Conservation (phyloP, 2,888 invertebrate genomes). For the Bombylius major region DNA sequence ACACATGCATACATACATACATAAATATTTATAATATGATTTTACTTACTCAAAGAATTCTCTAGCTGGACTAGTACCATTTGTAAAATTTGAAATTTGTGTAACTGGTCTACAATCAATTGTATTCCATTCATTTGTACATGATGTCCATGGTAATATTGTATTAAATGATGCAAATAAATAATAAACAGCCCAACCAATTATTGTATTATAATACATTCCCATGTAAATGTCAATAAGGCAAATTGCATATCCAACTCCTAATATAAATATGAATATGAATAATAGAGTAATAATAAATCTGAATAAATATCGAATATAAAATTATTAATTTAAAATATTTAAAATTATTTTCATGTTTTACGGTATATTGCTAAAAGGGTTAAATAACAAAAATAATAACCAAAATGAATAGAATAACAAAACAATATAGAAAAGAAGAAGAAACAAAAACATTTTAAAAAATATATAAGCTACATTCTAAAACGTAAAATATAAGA, state of each 20-base stretch:
- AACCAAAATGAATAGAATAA: too few relatives aligned
- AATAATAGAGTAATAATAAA: background rate
- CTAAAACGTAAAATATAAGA: too few relatives aligned
- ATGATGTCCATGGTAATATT: slow-evolving; percentile 76
- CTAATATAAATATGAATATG: slow-evolving; percentile 37
- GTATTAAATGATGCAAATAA: slow-evolving; percentile 69
- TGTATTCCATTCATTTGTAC: slow-evolving; percentile 81
- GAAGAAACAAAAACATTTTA: too few relatives aligned
- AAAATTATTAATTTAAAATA: background rate
- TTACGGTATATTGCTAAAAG: too few relatives aligned
- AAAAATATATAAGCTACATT: too few relatives aligned
- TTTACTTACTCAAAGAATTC: slow-evolving; percentile 75
- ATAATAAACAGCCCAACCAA: slow-evolving; percentile 91
- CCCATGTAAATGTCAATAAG: slow-evolving; percentile 91
- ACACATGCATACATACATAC: background rate
- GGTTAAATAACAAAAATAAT: too few relatives aligned
- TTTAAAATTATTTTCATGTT: too few relatives aligned
- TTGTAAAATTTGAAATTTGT: slow-evolving; percentile 38
- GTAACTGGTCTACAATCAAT: slow-evolving; percentile 56
- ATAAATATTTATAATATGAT: background rate
- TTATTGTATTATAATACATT: slow-evolving; percentile 96
- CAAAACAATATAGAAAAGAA: too few relatives aligned
- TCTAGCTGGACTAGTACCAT: slow-evolving; percentile 65
- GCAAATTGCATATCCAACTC: slow-evolving; percentile 92
- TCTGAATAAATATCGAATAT: slow-evolving; percentile 3